These are phyloP conservation scores for Sminthurides aquaticus DNA, from an alignment of 2,888 invertebrate species.

Conservation along the genomic window DNA sequence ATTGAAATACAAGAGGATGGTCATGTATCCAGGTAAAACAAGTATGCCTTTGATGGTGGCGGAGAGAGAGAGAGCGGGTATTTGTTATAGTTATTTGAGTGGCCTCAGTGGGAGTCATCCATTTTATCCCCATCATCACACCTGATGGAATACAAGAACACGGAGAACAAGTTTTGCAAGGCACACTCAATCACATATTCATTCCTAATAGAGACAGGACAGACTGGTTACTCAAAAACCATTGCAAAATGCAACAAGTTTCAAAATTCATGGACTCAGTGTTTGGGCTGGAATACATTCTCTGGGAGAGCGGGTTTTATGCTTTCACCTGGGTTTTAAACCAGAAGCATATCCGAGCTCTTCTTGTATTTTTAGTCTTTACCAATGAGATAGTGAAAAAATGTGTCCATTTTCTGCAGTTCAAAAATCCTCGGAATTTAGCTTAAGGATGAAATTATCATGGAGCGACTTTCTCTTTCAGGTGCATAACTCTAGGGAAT, in stretches of 20 bases:
- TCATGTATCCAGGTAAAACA: background rate
- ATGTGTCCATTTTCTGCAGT: no score
- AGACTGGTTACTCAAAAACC: no score
- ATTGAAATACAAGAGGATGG: background rate
- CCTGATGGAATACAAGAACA: background rate
- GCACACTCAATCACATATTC: background rate
- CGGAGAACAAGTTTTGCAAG: background rate
- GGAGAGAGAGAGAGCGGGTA: no score
- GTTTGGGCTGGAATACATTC: no score
- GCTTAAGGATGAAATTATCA: no score
- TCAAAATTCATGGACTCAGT: no score
- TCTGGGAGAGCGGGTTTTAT: background rate
- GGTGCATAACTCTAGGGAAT: no score
- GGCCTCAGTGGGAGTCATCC: background rate
- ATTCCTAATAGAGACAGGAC: no score
- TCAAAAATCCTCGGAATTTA: background rate
- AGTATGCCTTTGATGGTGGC: no score
- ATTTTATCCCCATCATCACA: background rate
- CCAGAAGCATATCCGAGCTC: no score
- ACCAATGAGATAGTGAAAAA: background rate
- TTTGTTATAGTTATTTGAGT: background rate
- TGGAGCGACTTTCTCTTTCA: no score
- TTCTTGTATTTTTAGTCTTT: background rate
- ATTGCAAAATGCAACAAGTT: no score
- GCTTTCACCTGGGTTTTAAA: background rate